These are phyloP conservation scores for Apamea epomidion DNA, from an alignment of 2,888 invertebrate species.

Conservation along the genomic window DNA sequence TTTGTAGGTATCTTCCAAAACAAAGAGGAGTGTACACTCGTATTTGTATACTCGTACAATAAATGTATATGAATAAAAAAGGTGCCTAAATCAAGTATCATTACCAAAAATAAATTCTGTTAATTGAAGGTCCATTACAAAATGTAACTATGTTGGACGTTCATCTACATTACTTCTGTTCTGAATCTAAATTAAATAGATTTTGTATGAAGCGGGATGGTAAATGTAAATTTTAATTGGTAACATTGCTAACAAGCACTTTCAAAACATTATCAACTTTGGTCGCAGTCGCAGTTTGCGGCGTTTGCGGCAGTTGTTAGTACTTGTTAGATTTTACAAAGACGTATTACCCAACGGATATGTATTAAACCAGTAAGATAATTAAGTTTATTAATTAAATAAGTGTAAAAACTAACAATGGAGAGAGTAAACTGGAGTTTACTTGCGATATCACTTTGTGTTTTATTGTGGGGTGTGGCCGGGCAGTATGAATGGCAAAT, in stretches of 20 bases:
- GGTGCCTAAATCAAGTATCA: not conserved
- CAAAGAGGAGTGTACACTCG: not conserved
- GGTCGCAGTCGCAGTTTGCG: not conserved
- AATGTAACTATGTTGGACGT: not conserved
- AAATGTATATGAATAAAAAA: not conserved
- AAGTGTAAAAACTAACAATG: conserved; percentile 74
- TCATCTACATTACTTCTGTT: not conserved
- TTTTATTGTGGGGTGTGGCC: conserved; percentile 92
- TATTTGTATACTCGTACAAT: too few relatives aligned
- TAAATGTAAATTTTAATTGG: conserved; percentile 21
- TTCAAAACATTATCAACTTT: conserved; percentile 38
- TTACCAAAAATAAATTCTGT: not conserved
- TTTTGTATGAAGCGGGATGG: not conserved
- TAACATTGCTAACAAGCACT: conserved; percentile 23
- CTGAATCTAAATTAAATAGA: not conserved
- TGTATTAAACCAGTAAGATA: conserved; percentile 54
- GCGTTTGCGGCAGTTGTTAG: conserved; percentile 21
- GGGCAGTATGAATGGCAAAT: conserved; percentile 98
- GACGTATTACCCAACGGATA: conserved; percentile 15
- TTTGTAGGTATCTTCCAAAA: not conserved
- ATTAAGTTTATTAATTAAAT: conserved; percentile 47
- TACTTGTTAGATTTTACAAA: not conserved
- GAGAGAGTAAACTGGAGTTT: conserved; percentile 80
- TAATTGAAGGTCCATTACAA: not conserved
- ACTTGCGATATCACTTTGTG: conserved; percentile 82